These are phyloP conservation scores for Luperina testacea DNA, from an alignment of 2,888 invertebrate genomes.

Conservation along the genomic window DNA sequence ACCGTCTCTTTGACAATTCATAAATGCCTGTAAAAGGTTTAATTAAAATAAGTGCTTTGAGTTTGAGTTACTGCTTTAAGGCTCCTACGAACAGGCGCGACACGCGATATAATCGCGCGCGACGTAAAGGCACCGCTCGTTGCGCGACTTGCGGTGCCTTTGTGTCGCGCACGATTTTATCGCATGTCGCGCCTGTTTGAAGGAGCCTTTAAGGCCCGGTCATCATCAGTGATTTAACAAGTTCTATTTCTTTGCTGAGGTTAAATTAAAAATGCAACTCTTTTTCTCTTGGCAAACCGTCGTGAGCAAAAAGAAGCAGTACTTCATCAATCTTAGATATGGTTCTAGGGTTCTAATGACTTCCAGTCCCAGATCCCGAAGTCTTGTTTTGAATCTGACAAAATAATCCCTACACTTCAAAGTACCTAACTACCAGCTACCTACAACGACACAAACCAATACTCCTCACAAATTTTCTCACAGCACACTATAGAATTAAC, in stretches of 20 bases:
- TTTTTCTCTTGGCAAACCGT: not conserved
- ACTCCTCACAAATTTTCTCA: slow-evolving; percentile 39
- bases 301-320: not conserved
- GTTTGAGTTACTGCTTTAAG: not conserved
- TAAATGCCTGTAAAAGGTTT: no score
- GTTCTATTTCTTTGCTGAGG: not conserved
- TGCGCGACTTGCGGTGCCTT: no score
- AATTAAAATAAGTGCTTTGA: no score
- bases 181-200: no score
- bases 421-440: not conserved
- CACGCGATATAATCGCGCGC: no score
- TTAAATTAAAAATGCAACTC: not conserved
- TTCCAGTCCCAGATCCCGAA: not conserved
- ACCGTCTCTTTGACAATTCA: no score
- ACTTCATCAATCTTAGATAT: not conserved
- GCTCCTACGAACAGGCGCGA: no score
- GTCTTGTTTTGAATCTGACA: not conserved
- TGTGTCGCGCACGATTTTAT: no score
- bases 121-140: no score
- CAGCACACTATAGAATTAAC: slow-evolving; percentile 54
- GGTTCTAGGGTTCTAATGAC: not conserved
- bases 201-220: not conserved
- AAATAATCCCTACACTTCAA: not conserved
- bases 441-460: slow-evolving; percentile 16
- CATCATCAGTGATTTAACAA: not conserved